Evolutionary conservation across 2,797 vertebrate species (phyloP), one percentile per base, ranked within the genome.

Genomic region (Peromyscus nudipes): DNA sequence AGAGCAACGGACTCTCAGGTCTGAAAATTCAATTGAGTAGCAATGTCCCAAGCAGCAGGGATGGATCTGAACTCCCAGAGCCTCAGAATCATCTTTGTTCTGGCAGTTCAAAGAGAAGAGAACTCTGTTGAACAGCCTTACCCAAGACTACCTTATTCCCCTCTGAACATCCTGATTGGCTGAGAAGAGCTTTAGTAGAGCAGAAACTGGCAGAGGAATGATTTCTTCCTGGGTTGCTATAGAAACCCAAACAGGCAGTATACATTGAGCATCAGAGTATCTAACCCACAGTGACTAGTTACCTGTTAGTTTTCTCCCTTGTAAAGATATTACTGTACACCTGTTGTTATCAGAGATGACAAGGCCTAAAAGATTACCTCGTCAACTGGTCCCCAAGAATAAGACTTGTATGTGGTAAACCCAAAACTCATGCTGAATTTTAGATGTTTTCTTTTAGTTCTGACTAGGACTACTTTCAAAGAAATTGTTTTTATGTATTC

Each of bases 361-460:
- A 37, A 52, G 60, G 9, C 40, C 55, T 67, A 71, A 91, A 86
- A 52, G 19, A 62, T 80, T 73, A 46, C n/a, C 79, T 80, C 86
- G 65, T 75, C 27, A 52, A 55, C 17, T 80, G 1, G 9, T 76
- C 79, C 84, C 49, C 82, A 60, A 60, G 16, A 65, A 43, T 96
- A 76, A 95, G 91, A 67, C 34, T 40, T 85, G 85, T 65, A 31
- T 25, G 49, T 13, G 11, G 34, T 7, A 62, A 95, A 87, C 46
- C 25, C 21, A 80, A 89, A 67, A 43, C 11, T 5, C 11, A 27
- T 11, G 46, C 4, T 6, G 11, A 31, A 71, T 83, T 84, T 95
- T 46, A 52, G 31, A 75, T 31, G 23, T 34, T 93, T 92, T 87
- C 49, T 82, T 81, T 94, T 76, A 95, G 76, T 43, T 87, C 60